These are phyloP conservation scores for Lochmaea capreae DNA, from an alignment of 2,888 invertebrate species.

Conservation along the genomic window DNA sequence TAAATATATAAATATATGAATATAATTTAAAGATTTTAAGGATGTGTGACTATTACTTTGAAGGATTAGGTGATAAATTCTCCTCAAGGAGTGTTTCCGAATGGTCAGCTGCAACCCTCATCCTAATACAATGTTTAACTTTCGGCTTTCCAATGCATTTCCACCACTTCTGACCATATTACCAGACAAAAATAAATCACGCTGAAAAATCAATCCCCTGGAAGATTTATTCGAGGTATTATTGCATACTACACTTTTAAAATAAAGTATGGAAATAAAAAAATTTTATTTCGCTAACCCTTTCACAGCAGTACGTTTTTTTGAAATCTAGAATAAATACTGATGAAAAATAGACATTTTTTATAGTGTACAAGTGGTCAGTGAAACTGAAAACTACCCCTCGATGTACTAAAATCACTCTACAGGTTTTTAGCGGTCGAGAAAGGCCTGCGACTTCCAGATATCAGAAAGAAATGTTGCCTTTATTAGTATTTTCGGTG, in stretches of 20 bases:
- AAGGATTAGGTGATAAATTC: slow-evolving; percentile 3
- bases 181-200: slow-evolving; percentile 24
- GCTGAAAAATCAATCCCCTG: slow-evolving; percentile 26
- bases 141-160: slow-evolving; percentile 28
- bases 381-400: slow-evolving; percentile 46
- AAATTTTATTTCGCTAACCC: neutral
- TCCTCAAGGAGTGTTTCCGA: slow-evolving; percentile 6
- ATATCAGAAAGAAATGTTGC: slow-evolving; percentile 61
- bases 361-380: slow-evolving; percentile 39
- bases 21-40: too few species aligned
- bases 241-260: neutral
- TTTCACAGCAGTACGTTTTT: neutral
- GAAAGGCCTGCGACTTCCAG: slow-evolving; percentile 59
- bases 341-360: neutral
- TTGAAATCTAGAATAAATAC: neutral
- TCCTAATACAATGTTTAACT: slow-evolving; percentile 32
- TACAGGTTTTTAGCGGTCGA: slow-evolving; percentile 57
- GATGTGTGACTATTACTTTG: too few species aligned
- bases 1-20: neutral
- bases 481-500: slow-evolving; percentile 60
- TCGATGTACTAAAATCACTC: slow-evolving; percentile 57
- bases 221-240: slow-evolving; percentile 32
- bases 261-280: neutral
- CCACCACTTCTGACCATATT: slow-evolving; percentile 17
- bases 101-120: slow-evolving; percentile 9